These are phyloP conservation scores for Ceratina australensis DNA, from an alignment of 1,140 invertebrate species.

Conservation along the genomic window DNA sequence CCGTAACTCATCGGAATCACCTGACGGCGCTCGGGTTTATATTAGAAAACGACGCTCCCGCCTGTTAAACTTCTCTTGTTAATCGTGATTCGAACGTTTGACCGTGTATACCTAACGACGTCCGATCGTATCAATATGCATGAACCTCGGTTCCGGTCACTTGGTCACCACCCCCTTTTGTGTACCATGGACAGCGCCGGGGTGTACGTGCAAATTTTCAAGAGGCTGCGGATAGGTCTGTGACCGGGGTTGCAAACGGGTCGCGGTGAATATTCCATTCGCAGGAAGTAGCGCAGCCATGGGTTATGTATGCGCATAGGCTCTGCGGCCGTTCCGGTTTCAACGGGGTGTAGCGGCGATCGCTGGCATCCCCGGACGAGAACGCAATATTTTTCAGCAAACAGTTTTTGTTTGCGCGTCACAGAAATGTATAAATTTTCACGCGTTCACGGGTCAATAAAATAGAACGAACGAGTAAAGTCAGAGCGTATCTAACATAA, in stretches of 20 bases:
- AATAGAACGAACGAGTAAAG: too few species aligned
- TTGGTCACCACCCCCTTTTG: neutral
- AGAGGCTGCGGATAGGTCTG: constrained; percentile 30
- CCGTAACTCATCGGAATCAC: too few species aligned
- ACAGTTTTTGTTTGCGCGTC: too few species aligned
- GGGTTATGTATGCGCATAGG: constrained; percentile 29
- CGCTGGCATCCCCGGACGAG: too few species aligned
- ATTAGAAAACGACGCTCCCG: too few species aligned
- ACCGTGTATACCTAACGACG: constrained; percentile 2
- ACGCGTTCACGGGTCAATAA: too few species aligned
- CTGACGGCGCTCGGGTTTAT: too few species aligned
- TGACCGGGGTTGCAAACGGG: constrained; percentile 26
- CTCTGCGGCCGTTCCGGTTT: constrained; percentile 35
- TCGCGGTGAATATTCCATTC: constrained; percentile 46
- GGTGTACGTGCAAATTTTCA: constrained; percentile 45
- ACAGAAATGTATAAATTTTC: too few species aligned
- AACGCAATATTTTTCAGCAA: too few species aligned
- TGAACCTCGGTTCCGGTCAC: constrained; percentile 2
- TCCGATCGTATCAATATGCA: constrained; percentile 20
- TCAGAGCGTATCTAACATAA: too few species aligned
- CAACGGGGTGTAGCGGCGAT: constrained; percentile 1
- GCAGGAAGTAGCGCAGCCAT: constrained; percentile 39
- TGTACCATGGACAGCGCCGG: neutral
- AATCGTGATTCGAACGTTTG: too few species aligned
- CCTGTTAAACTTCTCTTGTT: too few species aligned